Evolutionary conservation across 2,113 vertebrate genomes (phyloP).

Genomic region (Cochlearius cochlearius): DNA sequence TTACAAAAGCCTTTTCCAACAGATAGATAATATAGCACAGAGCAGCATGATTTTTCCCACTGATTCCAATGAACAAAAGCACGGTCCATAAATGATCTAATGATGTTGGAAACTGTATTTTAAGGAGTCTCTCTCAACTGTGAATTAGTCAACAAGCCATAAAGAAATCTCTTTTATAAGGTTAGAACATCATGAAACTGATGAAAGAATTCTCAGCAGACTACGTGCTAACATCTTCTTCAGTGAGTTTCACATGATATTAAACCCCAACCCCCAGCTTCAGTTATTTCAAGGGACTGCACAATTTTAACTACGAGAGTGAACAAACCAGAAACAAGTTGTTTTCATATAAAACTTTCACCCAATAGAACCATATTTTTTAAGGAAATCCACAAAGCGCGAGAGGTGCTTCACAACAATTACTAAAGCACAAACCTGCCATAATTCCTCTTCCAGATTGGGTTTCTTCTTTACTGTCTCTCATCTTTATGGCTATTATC

Average conservation of each 20-base stretch:
- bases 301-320: background rate
- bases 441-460: background rate
- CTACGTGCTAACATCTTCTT: background rate
- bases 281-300: background rate
- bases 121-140: background rate
- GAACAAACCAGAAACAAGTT: background rate
- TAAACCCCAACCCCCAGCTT: background rate
- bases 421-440: background rate
- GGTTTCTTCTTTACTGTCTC: background rate
- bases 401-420: background rate
- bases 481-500: background rate
- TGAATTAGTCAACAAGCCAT: background rate
- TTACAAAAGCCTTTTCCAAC: background rate
- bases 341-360: background rate
- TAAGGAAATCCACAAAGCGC: rapidly evolving
- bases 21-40: background rate
- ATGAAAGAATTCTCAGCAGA: background rate
- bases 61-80: background rate
- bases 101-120: slow-evolving; percentile 1
- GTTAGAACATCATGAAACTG: background rate
- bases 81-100: background rate
- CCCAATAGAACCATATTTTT: background rate
- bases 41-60: background rate
- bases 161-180: background rate
- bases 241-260: background rate